Evolutionary conservation across 2,113 vertebrate genomes (phyloP).

Genomic region (Nansenia antarctica): DNA sequence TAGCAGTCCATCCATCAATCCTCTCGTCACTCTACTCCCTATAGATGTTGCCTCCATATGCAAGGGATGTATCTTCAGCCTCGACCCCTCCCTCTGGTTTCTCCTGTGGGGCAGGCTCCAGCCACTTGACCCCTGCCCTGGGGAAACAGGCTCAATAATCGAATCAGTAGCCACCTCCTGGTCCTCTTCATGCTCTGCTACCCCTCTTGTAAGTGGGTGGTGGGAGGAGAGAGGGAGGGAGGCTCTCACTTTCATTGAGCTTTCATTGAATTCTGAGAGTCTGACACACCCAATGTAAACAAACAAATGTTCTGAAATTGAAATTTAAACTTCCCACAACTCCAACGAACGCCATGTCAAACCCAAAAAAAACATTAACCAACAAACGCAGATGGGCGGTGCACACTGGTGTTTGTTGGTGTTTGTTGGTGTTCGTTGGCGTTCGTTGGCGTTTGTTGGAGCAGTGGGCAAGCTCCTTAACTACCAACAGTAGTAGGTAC

Average conservation of each 20-base stretch:
- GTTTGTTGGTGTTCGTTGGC: too few relatives aligned
- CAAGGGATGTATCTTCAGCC: background rate
- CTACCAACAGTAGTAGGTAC: too few relatives aligned
- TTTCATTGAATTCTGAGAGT: too few relatives aligned
- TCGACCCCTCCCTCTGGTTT: slow-evolving; percentile 5
- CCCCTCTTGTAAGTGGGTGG: slow-evolving; percentile 46
- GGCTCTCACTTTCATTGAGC: background rate
- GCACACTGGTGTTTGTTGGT: too few relatives aligned
- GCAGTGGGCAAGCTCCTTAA: too few relatives aligned
- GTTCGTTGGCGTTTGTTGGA: too few relatives aligned
- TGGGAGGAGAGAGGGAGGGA: slow-evolving; percentile 2
- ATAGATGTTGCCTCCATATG: background rate
- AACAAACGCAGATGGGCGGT: too few relatives aligned
- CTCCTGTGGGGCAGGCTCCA: slow-evolving; percentile 43
- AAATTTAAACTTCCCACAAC: too few relatives aligned
- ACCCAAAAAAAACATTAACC: too few relatives aligned
- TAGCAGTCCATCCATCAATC: background rate
- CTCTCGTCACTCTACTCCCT: background rate
- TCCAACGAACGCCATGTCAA: too few relatives aligned
- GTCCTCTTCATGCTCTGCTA: slow-evolving; percentile 51
- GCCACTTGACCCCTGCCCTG: slow-evolving; percentile 55
- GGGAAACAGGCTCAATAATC: slow-evolving; percentile 60
- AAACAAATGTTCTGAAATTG: too few relatives aligned
- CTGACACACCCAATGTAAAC: too few relatives aligned
- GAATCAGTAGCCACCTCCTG: slow-evolving; percentile 54